These are phyloP conservation scores for Amazonetta brasiliensis DNA, from an alignment of 2,797 vertebrate species.

Conservation along the genomic window DNA sequence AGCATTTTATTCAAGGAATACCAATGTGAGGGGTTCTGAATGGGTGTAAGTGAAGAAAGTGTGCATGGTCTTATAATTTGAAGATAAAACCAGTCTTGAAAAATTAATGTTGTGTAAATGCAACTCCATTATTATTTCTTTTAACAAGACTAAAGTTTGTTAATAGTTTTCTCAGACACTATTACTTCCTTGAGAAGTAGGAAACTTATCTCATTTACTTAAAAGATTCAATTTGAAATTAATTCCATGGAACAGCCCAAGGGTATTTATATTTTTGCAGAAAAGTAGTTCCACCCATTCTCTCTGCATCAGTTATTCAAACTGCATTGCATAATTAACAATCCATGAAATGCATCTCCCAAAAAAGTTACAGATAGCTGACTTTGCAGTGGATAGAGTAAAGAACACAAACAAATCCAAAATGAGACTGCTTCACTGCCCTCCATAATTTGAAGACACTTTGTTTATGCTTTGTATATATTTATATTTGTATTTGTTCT, in stretches of 20 bases:
- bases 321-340: slow-evolving; percentile 67
- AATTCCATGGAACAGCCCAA: slow-evolving; percentile 32
- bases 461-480: slow-evolving; percentile 9
- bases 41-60: not conserved
- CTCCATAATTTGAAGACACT: slow-evolving; percentile 37
- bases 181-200: not conserved
- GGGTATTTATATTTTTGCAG: slow-evolving; percentile 45
- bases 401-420: slow-evolving; percentile 24
- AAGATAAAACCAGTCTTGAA: slow-evolving; percentile 13
- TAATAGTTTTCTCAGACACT: slow-evolving; percentile 29
- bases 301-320: slow-evolving; percentile 60
- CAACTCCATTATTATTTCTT: slow-evolving; percentile 45
- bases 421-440: not conserved
- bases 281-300: slow-evolving; percentile 26
- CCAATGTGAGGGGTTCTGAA: not conserved
- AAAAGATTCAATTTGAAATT: slow-evolving; percentile 63
- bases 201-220: slow-evolving; percentile 62
- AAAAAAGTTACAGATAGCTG: slow-evolving; percentile 43
- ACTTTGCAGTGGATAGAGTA: slow-evolving; percentile 29
- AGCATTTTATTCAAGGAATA: not conserved
- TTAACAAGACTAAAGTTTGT: slow-evolving; percentile 51
- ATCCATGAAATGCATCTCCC: slow-evolving; percentile 61
- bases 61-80: not conserved
- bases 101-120: slow-evolving; percentile 42
- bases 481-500: not conserved